Evolutionary conservation across 2,888 invertebrate genomes (phyloP), one percentile per base, ranked within the genome.

Genomic region (Cheilosia vulpina): DNA sequence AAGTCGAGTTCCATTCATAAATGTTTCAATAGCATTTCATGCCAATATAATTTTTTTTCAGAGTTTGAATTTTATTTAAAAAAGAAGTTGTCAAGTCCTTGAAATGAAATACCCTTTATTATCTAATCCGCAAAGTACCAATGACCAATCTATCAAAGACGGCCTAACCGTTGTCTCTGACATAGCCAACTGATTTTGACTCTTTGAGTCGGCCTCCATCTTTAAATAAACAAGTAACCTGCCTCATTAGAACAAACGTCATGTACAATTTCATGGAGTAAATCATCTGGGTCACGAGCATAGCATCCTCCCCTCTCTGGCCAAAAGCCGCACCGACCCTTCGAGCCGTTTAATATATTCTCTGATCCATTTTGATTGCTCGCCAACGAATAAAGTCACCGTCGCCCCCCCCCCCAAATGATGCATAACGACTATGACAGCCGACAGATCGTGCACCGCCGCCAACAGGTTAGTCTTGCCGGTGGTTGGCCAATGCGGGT

Each of bases 361-460:
- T 78, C 62, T 78, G 68, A 73, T 68, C 38, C 52, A n/a, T 52
- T 83, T 78, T 75, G 73, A 84, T 69, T 79, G 60, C 58, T 65
- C 53, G 79, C 69, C 79, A 71, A 65, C 65, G 83, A 84, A 75
- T 79, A 65, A 9, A 84, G 5, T 53, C 58, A 21, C 69, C 68
- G 24, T 47, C 52, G 17, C 17, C 58, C 38, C 45, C 31, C 17
- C 58, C 38, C 45, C 31, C 60, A 38, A 53, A 65, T 53, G 65
- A 65, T 71, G 45, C 60, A 53, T 43, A 77, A 45, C 17, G 55
- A 21, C 62, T 62, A 60, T 69, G 53, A 80, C 69, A 76, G 50
- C 80, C 69, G 75, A 60, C 71, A 80, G 50, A 80, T 80, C 84
- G 80, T 80, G 80, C 75, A 53, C 52, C 65, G 21, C 52, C 60